Percentiles rank a stretch among this genome's conserved stretches.
Conservation (phyloP, 2,888 invertebrate genomes). For the Therioaphis trifolii region DNA sequence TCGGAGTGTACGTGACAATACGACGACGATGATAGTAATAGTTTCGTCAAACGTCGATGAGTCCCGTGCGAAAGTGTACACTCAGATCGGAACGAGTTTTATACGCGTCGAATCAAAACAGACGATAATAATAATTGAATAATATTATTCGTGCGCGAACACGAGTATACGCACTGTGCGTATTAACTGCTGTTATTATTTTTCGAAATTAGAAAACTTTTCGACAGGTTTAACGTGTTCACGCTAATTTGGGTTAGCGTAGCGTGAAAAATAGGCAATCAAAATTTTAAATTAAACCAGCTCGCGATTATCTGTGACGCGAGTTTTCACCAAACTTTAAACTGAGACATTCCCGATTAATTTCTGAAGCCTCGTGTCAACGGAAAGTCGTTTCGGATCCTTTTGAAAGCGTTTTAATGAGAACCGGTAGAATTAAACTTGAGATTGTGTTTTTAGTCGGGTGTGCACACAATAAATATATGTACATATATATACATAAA, state of each 20-base stretch:
- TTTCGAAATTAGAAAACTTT: slow-evolving; percentile 31
- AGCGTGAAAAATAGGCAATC: neutral
- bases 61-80: no score
- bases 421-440: neutral
- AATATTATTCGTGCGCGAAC: neutral
- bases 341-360: neutral
- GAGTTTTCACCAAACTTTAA: neutral
- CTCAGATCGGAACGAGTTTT: no score
- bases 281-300: slow-evolving; percentile 19
- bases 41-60: no score
- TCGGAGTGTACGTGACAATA: no score
- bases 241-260: neutral
- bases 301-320: neutral
- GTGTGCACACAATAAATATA: no score
- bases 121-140: neutral
- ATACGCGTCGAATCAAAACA: no score
- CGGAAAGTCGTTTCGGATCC: neutral
- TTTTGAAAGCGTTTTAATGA: neutral
- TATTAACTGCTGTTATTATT: neutral
- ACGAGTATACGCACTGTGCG: neutral
- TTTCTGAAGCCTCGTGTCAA: neutral
- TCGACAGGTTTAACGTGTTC: neutral
- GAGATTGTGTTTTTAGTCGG: no score
- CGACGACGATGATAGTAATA: no score
- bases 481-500: no score